Conservation (phyloP, 2,113 vertebrate genomes). For the Ellobius talpinus region DNA sequence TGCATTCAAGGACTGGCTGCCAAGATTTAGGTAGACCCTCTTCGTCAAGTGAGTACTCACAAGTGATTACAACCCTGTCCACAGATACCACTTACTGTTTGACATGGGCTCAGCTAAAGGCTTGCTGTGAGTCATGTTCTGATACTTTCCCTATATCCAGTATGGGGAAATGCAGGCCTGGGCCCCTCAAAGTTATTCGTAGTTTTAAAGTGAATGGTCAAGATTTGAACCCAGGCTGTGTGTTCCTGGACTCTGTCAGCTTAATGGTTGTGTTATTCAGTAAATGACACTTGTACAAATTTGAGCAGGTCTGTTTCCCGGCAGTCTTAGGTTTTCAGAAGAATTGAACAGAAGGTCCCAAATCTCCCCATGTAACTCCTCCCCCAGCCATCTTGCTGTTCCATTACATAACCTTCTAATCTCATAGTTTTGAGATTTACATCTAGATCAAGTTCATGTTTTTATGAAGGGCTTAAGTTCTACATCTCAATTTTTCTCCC, state of each 20-base stretch:
- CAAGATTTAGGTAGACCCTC: not conserved
- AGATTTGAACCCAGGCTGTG: not conserved
- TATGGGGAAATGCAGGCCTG: not conserved
- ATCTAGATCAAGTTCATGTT: not conserved
- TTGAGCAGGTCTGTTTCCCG: not conserved
- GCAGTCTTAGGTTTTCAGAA: not conserved
- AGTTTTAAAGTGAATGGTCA: not conserved
- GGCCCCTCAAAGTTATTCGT: not conserved
- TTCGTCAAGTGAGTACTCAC: conserved; percentile 71
- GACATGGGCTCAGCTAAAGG: fast-evolving
- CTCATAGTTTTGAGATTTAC: not conserved
- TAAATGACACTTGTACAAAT: not conserved
- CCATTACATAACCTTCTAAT: not conserved
- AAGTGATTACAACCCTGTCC: fast-evolving
- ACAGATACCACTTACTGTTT: fast-evolving
- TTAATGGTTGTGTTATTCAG: not conserved
- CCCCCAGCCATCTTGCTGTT: no score
- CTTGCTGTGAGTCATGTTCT: not conserved
- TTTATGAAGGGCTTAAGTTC: not conserved
- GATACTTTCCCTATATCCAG: fast-evolving
- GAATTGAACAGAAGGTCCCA: not conserved
- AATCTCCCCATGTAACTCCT: not conserved
- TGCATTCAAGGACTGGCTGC: not conserved
- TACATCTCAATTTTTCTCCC: not conserved
- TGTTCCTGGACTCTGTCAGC: not conserved